Evolutionary conservation across 2,113 vertebrate species (phyloP).

Genomic region (Rallus limicola): DNA sequence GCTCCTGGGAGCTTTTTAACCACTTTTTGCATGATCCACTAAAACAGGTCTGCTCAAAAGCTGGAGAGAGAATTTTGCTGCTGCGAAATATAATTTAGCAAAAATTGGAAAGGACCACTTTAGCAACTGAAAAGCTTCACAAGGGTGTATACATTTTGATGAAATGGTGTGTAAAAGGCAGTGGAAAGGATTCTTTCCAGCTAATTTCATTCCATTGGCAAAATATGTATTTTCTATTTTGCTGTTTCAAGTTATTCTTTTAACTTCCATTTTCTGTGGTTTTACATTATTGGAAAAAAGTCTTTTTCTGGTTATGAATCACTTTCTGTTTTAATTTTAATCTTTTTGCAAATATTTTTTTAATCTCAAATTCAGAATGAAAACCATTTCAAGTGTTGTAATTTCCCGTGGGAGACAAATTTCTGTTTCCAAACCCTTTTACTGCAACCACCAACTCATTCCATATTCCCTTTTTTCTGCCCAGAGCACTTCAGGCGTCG

Average conservation of each 20-base stretch:
- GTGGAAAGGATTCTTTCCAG: background rate
- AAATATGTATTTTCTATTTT: background rate
- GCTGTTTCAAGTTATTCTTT: background rate
- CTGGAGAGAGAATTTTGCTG: background rate
- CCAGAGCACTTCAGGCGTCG: background rate
- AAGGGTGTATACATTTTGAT: background rate
- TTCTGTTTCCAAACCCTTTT: background rate
- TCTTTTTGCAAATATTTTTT: background rate
- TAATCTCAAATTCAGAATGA: background rate
- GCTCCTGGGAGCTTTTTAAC: background rate
- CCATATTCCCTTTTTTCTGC: background rate
- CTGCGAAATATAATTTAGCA: background rate
- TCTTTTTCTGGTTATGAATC: background rate
- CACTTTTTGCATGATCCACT: background rate
- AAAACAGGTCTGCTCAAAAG: background rate
- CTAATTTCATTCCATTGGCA: background rate
- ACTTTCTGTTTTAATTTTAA: background rate
- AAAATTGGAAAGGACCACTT: background rate
- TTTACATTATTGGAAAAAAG: background rate
- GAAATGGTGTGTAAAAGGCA: background rate
- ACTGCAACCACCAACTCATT: background rate
- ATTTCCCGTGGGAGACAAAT: background rate
- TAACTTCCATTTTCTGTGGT: background rate
- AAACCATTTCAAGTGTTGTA: background rate
- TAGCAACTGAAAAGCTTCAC: background rate